Percentiles rank a stretch among this genome's conserved stretches.
These are phyloP conservation scores for Heliconius charithonia DNA, from an alignment of 2,888 invertebrate genomes.

Conservation along the genomic window DNA sequence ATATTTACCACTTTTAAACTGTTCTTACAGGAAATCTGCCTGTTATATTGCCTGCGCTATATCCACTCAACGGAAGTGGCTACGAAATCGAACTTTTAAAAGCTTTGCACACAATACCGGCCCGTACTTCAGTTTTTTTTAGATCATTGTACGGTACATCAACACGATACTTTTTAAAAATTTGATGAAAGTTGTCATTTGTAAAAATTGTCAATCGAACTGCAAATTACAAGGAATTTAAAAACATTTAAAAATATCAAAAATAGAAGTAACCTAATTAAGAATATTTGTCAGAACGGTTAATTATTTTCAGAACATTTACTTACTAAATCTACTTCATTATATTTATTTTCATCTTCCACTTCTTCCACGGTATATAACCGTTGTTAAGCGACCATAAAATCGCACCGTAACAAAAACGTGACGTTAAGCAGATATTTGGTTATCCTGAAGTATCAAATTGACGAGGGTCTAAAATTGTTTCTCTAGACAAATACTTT, in stretches of 20 bases:
- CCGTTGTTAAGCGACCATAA: conserved; percentile 36
- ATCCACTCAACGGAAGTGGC: conserved; percentile 36
- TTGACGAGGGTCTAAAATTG: conserved; percentile 61
- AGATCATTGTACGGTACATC: conserved; percentile 5
- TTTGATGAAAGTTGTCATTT: background rate
- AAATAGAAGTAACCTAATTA: background rate
- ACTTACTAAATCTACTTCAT: background rate
- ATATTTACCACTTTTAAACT: conserved; percentile 11
- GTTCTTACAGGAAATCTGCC: conserved; percentile 20
- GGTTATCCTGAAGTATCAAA: conserved; percentile 51
- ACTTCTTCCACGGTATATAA: background rate
- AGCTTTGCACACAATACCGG: conserved; percentile 46
- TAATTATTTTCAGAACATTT: conserved; percentile 2
- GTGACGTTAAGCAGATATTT: conserved; percentile 41
- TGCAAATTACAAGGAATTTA: background rate
- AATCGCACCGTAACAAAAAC: conserved; percentile 39
- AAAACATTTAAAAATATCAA: too few species aligned
- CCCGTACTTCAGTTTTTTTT: conserved; percentile 23
- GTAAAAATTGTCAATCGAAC: background rate
- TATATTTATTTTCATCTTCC: conserved; percentile 29
- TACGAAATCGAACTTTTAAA: conserved; percentile 47
- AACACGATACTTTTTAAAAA: conserved; percentile 6
- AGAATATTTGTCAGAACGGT: background rate
- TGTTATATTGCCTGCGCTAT: conserved; percentile 32
- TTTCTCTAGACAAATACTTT: conserved; percentile 38